phyloP scores from a whole-genome alignment of 2,888 invertebrate genomes.

The Bombylius discolor region DNA sequence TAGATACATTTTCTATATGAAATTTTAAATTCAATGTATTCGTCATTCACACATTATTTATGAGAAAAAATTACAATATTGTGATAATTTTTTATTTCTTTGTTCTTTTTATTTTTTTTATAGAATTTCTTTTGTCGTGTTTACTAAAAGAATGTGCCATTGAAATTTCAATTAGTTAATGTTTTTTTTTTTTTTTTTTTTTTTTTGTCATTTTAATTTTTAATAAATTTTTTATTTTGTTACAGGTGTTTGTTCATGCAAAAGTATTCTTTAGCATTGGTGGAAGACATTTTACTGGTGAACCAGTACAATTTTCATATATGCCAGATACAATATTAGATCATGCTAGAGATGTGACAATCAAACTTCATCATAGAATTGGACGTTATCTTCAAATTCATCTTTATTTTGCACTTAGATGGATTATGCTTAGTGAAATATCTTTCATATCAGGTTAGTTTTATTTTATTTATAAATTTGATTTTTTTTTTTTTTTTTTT shows the following conservation, averaged over 20 bases:
- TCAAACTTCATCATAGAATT: constrained; percentile 62
- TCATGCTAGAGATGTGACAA: constrained; percentile 66
- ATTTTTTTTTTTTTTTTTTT: too few species aligned
- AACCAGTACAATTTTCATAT: constrained; percentile 61
- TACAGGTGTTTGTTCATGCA: constrained; percentile 64
- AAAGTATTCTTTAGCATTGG: constrained; percentile 64
- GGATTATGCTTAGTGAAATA: constrained; percentile 79
- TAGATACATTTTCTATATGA: too few species aligned
- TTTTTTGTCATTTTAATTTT: not conserved
- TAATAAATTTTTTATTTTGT: not conserved
- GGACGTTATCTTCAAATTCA: constrained; percentile 63
- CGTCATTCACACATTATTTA: too few species aligned
- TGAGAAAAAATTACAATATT: too few species aligned
- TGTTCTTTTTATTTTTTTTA: too few species aligned
- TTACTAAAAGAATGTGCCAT: too few species aligned
- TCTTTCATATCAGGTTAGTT: constrained; percentile 63
- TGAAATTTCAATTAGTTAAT: too few species aligned
- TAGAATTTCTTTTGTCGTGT: too few species aligned
- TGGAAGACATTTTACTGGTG: constrained; percentile 54
- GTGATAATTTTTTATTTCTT: too few species aligned
- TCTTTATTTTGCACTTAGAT: constrained; percentile 64
- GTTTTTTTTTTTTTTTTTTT: not conserved
- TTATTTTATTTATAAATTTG: too few species aligned
- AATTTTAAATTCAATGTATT: too few species aligned
- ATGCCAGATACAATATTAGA: constrained; percentile 63